Percentiles rank a stretch among this genome's conserved stretches.
Conservation (phyloP, 2,888 invertebrate species). For the Metopia argyrocephala region DNA sequence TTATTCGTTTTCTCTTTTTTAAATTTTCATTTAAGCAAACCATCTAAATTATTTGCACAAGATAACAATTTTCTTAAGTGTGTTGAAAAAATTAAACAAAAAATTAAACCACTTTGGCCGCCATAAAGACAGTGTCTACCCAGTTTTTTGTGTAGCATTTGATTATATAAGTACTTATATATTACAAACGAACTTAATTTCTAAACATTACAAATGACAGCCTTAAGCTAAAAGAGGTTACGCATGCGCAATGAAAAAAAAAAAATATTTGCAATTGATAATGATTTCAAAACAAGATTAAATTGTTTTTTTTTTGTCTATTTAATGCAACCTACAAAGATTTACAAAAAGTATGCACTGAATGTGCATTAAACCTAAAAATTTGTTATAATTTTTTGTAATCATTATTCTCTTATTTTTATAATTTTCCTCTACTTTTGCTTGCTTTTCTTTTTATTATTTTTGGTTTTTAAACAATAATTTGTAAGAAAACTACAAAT, state of each 20-base stretch:
- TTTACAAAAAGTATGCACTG: constrained; percentile 28
- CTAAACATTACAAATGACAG: constrained; percentile 36
- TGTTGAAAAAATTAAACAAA: not conserved
- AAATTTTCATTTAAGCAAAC: too few species aligned
- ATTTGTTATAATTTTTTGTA: constrained; percentile 22
- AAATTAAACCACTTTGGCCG: not conserved
- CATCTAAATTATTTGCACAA: not conserved
- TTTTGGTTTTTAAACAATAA: constrained; percentile 35
- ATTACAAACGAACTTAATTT: not conserved
- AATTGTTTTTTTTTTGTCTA: too few species aligned
- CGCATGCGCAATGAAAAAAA: constrained; percentile 50
- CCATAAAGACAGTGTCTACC: not conserved
- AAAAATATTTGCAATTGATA: constrained; percentile 30
- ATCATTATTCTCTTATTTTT: too few species aligned
- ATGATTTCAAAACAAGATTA: constrained; percentile 18
- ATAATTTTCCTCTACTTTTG: too few species aligned
- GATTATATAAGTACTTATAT: not conserved
- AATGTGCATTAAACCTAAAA: constrained; percentile 51
- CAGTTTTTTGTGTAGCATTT: not conserved
- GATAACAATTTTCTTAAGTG: not conserved
- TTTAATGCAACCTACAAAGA: constrained; percentile 15
- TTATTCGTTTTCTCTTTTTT: too few species aligned
- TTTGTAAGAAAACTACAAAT: constrained; percentile 22
- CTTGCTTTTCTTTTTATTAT: constrained; percentile 3
- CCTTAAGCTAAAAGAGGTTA: constrained; percentile 56